These are phyloP conservation scores for Nebria salina DNA, from an alignment of 2,888 invertebrate genomes.

Conservation along the genomic window DNA sequence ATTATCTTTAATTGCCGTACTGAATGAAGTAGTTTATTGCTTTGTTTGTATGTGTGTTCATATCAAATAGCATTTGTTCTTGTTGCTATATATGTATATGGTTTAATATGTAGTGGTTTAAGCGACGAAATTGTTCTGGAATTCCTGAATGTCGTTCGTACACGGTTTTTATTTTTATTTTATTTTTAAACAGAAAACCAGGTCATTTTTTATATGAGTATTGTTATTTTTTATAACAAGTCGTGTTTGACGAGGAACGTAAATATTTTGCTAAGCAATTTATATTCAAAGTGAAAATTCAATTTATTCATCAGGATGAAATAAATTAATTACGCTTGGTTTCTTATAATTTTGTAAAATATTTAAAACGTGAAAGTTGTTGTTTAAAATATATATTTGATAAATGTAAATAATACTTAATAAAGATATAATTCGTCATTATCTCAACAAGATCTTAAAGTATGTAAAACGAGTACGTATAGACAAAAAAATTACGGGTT, in stretches of 20 bases:
- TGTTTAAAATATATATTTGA: neutral
- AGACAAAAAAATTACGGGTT: neutral
- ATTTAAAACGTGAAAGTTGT: neutral
- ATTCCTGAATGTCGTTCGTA: neutral
- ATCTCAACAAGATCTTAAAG: neutral
- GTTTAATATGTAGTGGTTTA: neutral
- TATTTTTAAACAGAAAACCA: neutral
- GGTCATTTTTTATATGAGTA: neutral
- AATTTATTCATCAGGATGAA: too few relatives aligned
- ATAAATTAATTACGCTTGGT: too few relatives aligned
- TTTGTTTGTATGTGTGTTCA: neutral
- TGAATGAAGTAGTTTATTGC: conserved; percentile 19
- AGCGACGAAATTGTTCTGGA: neutral
- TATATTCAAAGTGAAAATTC: too few relatives aligned
- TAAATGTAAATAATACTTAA: neutral
- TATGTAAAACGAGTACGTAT: neutral
- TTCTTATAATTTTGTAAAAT: too few relatives aligned
- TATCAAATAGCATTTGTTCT: neutral
- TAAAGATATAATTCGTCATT: neutral
- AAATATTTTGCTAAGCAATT: too few relatives aligned
- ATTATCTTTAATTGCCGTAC: conserved; percentile 16
- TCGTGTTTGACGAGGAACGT: too few relatives aligned
- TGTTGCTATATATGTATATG: neutral
- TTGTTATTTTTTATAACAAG: neutral
- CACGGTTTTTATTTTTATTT: neutral